Evolutionary conservation across 2,113 vertebrate genomes (phyloP), one percentile per base, ranked within the genome.

Genomic region (Megalops atlanticus): DNA sequence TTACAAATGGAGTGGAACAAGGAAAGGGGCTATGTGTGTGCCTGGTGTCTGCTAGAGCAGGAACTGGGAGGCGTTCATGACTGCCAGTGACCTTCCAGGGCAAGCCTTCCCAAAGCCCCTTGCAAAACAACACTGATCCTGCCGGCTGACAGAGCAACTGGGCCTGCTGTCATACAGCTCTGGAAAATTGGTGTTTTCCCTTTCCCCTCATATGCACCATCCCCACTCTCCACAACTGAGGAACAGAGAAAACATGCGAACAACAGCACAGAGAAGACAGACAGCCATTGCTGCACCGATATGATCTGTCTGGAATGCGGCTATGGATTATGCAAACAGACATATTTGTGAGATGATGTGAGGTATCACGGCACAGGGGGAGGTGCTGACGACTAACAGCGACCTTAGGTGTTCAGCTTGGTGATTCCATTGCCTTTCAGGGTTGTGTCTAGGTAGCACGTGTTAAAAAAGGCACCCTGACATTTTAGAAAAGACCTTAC

Each of bases 21-120:
- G 90, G 45, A 49, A 49, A 16, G 45, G 31, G 71, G 0, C 27
- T 21, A 27, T 47, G 38, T 39, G 18, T 86, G 85, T 31, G 14
- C 84, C 79, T 83, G 86, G 86, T 92, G 90, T 92, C 92, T 92
- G 91, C 92, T 91, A 92, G 91, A 92, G 91, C 92, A 94, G 94
- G 92, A 95, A 95, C 90, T 89, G 87, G 91, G 92, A 92, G 92
- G 92, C 85, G 92, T 86, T 89, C 81, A 78, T 58, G 45, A 73
- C 68, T 93, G 40, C 27, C 80, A 77, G 64, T 47, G 91, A 93
- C 92, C 91, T 92, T 87, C 43, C 80, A 90, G 91, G 90, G 90
- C 91, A 93, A 92, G 89, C 91, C 91, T 92, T 93, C 91, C 92
- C 92, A 91, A 86, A 91, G 89, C 86, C 90, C 89, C 89, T 87